Evolutionary conservation across 2,888 invertebrate genomes (phyloP).

Genomic region (Mechanitis messenoides): DNA sequence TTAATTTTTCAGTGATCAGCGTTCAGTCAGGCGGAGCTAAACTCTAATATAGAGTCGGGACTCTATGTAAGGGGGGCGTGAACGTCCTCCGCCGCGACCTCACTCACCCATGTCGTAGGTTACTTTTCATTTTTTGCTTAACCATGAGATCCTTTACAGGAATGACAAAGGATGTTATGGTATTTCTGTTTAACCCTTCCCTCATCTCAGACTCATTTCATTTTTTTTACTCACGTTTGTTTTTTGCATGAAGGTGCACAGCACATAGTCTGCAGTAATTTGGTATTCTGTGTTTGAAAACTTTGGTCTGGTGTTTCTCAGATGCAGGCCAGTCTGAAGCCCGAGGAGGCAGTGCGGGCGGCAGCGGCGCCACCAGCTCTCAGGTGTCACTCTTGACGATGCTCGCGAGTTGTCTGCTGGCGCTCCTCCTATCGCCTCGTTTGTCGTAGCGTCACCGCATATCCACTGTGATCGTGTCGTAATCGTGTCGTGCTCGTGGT

Average conservation of each 20-base stretch:
- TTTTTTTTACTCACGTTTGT: constrained; percentile 10
- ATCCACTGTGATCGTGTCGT: constrained; percentile 66
- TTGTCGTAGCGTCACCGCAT: constrained; percentile 46
- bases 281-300: constrained; percentile 8
- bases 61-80: constrained; percentile 58
- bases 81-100: constrained; percentile 67
- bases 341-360: constrained; percentile 37
- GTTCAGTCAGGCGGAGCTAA: constrained; percentile 70
- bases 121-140: constrained; percentile 57
- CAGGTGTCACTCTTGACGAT: constrained; percentile 27
- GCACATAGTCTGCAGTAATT: constrained; percentile 6
- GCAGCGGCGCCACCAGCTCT: constrained; percentile 34
- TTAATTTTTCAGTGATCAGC: constrained; percentile 73
- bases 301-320: constrained; percentile 24
- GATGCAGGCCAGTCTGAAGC: constrained; percentile 33
- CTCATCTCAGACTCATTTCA: constrained; percentile 22
- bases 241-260: constrained; percentile 20
- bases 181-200: constrained; percentile 16
- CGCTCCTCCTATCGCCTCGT: constrained; percentile 30
- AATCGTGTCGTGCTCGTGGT: constrained; percentile 55
- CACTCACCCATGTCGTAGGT: constrained; percentile 69
- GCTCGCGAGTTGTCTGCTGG: constrained; percentile 27
- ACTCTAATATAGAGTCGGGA: constrained; percentile 62
- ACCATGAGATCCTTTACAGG: constrained; percentile 35
- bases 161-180: constrained; percentile 14